Evolutionary conservation across 1,140 invertebrate species (phyloP).

Genomic region (Calephelis nemesis): DNA sequence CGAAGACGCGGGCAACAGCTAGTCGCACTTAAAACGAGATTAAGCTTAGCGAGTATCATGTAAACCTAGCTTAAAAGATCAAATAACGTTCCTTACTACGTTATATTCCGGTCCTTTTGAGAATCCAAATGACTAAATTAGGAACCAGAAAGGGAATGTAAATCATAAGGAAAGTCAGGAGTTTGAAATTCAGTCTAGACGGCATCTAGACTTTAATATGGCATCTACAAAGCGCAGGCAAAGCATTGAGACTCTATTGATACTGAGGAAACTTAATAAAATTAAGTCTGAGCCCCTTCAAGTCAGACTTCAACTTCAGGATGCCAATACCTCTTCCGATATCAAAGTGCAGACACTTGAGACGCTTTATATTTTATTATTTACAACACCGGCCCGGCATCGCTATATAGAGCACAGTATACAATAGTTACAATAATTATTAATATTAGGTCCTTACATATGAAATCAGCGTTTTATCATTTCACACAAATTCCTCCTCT

Average conservation of each 20-base stretch:
- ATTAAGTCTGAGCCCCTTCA: slow-evolving; percentile 26
- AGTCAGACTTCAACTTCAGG: slow-evolving; percentile 21
- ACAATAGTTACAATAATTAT: too few relatives aligned
- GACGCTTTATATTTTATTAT: neutral
- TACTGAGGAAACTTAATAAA: slow-evolving; percentile 45
- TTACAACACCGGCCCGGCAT: too few relatives aligned
- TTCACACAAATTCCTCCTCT: too few relatives aligned
- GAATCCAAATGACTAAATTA: neutral
- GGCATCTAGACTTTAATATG: slow-evolving; percentile 47
- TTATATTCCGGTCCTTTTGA: slow-evolving; percentile 7
- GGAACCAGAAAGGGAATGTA: slow-evolving; percentile 35
- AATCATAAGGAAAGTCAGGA: slow-evolving; percentile 40
- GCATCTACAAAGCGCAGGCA: slow-evolving; percentile 38
- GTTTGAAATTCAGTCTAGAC: slow-evolving; percentile 51
- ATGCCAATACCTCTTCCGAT: slow-evolving; percentile 4
- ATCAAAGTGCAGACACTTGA: neutral
- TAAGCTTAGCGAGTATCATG: too few relatives aligned
- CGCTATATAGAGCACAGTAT: too few relatives aligned
- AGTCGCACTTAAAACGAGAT: too few relatives aligned
- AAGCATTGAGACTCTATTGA: slow-evolving; percentile 34
- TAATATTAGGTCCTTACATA: too few relatives aligned
- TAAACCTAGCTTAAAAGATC: neutral
- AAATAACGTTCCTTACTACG: neutral
- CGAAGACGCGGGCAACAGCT: too few relatives aligned
- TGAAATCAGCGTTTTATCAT: too few relatives aligned